These are phyloP conservation scores for Drosophila stalkeri DNA, from an alignment of 2,888 invertebrate genomes.

Conservation along the genomic window DNA sequence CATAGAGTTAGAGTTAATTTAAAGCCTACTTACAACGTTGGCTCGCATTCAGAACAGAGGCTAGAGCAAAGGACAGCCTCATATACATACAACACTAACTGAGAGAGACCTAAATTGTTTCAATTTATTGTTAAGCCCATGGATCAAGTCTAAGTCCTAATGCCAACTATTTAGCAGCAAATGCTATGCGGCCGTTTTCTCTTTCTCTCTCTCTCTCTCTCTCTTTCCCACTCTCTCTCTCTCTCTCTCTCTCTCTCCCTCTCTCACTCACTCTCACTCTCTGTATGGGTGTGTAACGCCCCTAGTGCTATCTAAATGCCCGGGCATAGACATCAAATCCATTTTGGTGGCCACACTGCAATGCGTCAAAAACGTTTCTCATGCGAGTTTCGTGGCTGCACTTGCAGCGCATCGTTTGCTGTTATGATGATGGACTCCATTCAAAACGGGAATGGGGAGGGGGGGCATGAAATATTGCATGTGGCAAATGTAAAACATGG, in stretches of 20 bases:
- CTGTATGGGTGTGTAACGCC: not conserved
- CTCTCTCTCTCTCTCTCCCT: not conserved
- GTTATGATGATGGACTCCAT: slow-evolving; percentile 64
- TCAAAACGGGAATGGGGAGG: slow-evolving; percentile 10
- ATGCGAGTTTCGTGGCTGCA: slow-evolving; percentile 52
- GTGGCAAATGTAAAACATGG: slow-evolving; percentile 61
- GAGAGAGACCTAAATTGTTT: slow-evolving; percentile 37
- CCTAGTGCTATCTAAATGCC: slow-evolving; percentile 44
- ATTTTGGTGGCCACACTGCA: slow-evolving; percentile 65
- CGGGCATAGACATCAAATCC: slow-evolving; percentile 56
- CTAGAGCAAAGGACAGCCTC: slow-evolving; percentile 7
- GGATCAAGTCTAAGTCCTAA: slow-evolving; percentile 51
- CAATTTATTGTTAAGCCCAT: slow-evolving; percentile 56
- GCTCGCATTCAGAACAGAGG: slow-evolving; percentile 9
- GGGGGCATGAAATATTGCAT: slow-evolving; percentile 54
- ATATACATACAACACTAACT: slow-evolving; percentile 12
- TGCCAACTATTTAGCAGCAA: slow-evolving; percentile 64
- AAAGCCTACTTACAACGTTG: not conserved
- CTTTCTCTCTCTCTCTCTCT: not conserved
- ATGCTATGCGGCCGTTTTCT: slow-evolving; percentile 32
- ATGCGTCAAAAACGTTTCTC: slow-evolving; percentile 69
- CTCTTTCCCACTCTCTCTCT: not conserved
- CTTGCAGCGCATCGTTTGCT: slow-evolving; percentile 64
- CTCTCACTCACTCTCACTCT: not conserved
- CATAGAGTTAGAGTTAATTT: not conserved